A percentile compares a stretch with the other conserved stretches of the same genome.
Evolutionary conservation across 2,797 vertebrate species (phyloP).

Genomic region (Odontamblyopus lacepedii): DNA sequence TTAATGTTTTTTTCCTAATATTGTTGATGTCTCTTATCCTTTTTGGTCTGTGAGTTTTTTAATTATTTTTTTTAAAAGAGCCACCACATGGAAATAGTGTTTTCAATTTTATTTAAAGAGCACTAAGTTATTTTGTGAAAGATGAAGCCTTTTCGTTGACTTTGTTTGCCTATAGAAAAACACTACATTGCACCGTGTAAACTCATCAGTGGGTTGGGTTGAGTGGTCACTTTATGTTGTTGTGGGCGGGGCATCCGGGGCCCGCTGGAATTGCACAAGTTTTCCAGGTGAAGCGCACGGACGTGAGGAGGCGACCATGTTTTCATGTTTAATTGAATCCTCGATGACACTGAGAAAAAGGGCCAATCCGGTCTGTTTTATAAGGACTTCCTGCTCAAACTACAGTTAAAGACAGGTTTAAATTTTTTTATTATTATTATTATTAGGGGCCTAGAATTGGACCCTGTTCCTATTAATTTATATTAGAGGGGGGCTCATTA

Average conservation of each 20-base stretch:
- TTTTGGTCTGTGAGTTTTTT: slow-evolving; percentile 64
- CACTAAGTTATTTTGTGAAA: slow-evolving; percentile 77
- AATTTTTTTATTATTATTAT: too few relatives aligned
- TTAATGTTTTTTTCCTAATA: slow-evolving; percentile 79
- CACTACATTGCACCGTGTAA: slow-evolving; percentile 63
- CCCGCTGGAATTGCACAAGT: slow-evolving; percentile 76
- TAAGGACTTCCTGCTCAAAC: slow-evolving; percentile 19
- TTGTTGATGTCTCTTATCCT: slow-evolving; percentile 72
- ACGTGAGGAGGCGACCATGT: slow-evolving; percentile 65
- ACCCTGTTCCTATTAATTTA: too few relatives aligned
- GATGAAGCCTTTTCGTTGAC: slow-evolving; percentile 64
- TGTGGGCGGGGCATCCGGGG: slow-evolving; percentile 48
- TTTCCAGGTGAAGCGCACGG: slow-evolving; percentile 70
- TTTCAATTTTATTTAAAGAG: slow-evolving; percentile 77
- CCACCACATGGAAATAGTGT: slow-evolving; percentile 72
- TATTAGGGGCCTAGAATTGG: too few relatives aligned
- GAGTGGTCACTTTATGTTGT: too few relatives aligned
- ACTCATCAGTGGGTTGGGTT: slow-evolving; percentile 50
- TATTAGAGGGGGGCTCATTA: too few relatives aligned
- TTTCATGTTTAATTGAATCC: slow-evolving; percentile 63
- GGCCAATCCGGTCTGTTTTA: slow-evolving; percentile 56
- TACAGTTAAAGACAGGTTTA: background rate
- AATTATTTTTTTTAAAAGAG: slow-evolving; percentile 58
- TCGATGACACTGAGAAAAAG: slow-evolving; percentile 50
- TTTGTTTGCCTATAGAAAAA: slow-evolving; percentile 63